Percentiles rank a stretch among this genome's conserved stretches.
These are phyloP conservation scores for Lepidurus packardi DNA, from an alignment of 1,140 invertebrate species.

Conservation along the genomic window DNA sequence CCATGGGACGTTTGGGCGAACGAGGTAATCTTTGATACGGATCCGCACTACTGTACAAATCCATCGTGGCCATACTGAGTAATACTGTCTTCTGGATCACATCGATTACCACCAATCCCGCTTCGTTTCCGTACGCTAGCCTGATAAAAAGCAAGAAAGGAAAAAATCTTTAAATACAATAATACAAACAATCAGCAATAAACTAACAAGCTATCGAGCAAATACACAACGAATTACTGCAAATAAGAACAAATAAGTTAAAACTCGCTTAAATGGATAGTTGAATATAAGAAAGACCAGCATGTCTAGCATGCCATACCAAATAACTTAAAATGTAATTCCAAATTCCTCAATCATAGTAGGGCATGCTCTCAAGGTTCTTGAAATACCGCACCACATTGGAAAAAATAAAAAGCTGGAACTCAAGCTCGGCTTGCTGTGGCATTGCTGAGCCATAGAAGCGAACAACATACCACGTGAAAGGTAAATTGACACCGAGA, in stretches of 20 bases:
- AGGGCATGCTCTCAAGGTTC: no score
- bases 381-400: no score
- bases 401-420: no score
- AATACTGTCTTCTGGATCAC: slow-evolving; percentile 85
- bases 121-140: slow-evolving; percentile 93
- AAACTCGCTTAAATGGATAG: neutral
- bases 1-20: slow-evolving; percentile 62
- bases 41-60: slow-evolving; percentile 81
- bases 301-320: neutral
- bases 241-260: no score
- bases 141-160: slow-evolving; percentile 51
- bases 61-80: slow-evolving; percentile 72
- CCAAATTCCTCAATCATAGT: no score
- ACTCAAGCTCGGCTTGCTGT: no score
- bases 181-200: slow-evolving; percentile 35
- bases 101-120: slow-evolving; percentile 88
- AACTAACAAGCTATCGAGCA: slow-evolving; percentile 34
- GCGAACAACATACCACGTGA: no score
- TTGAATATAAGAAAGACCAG: neutral
- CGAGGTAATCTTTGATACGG: slow-evolving; percentile 78
- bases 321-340: neutral
- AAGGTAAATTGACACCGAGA: no score
- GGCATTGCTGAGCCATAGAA: no score
- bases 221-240: slow-evolving; percentile 37
- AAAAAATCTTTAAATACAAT: neutral